phyloP scores from a whole-genome alignment of 2,888 invertebrate genomes.

The Lithodes maja region DNA sequence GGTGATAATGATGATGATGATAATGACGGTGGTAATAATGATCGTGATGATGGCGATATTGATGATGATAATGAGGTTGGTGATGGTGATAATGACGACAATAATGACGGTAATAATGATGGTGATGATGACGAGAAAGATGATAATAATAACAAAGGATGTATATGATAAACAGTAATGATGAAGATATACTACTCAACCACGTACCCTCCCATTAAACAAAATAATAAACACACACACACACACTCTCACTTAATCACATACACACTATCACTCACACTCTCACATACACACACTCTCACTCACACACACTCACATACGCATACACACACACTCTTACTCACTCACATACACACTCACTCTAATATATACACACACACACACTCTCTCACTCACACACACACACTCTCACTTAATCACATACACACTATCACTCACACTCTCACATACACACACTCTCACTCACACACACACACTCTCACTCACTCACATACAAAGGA shows the following conservation, averaged over 20 bases:
- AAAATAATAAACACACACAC: not conserved
- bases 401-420: no score
- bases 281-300: not conserved
- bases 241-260: no score
- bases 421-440: constrained; percentile 1
- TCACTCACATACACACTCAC: not conserved
- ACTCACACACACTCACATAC: not conserved
- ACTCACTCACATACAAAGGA: not conserved
- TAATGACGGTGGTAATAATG: not conserved
- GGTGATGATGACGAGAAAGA: not conserved
- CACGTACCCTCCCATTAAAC: not conserved
- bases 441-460: not conserved
- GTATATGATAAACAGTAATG: not conserved
- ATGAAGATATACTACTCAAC: not conserved
- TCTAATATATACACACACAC: not conserved
- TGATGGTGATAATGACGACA: not conserved
- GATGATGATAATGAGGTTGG: not conserved
- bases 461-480: not conserved
- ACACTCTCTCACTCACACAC: not conserved
- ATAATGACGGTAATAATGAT: not conserved
- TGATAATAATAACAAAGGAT: not conserved
- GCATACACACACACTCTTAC: not conserved
- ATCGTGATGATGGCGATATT: not conserved
- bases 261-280: no score
- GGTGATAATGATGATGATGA: not conserved